phyloP scores from a whole-genome alignment of 2,888 invertebrate species.

The Zeuzera pyrina region DNA sequence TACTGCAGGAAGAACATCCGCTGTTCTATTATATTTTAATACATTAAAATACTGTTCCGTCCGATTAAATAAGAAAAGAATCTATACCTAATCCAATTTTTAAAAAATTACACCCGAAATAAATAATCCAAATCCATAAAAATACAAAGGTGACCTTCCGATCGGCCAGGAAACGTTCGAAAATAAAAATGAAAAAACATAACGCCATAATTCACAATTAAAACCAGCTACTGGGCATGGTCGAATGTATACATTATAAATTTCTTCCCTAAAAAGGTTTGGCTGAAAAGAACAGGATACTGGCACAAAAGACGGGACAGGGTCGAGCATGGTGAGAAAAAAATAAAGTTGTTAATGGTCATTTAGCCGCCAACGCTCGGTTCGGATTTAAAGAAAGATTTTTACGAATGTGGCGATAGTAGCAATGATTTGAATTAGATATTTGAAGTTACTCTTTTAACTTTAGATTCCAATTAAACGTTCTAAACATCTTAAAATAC shows the following conservation, averaged over 20 bases:
- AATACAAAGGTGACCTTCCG: constrained; percentile 61
- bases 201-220: constrained; percentile 71
- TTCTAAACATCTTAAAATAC: too few relatives aligned
- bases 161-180: constrained; percentile 48
- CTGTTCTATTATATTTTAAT: constrained; percentile 30
- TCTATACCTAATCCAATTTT: constrained; percentile 47
- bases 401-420: too few relatives aligned
- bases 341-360: constrained; percentile 63
- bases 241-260: constrained; percentile 69
- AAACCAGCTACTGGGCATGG: constrained; percentile 69
- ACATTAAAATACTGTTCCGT: constrained; percentile 44
- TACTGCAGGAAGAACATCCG: constrained; percentile 48
- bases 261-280: constrained; percentile 67
- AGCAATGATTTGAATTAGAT: too few relatives aligned
- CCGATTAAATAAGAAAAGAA: constrained; percentile 41
- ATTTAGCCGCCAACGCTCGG: constrained; percentile 65
- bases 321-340: constrained; percentile 42
- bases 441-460: too few relatives aligned
- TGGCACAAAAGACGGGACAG: constrained; percentile 54
- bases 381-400: too few relatives aligned
- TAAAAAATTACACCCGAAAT: constrained; percentile 31
- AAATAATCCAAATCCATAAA: constrained; percentile 48
- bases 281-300: constrained; percentile 69
- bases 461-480: too few relatives aligned
- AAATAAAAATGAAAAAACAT: constrained; percentile 35